Conservation (phyloP, 1,140 invertebrate genomes). For the Thrips palmi region DNA sequence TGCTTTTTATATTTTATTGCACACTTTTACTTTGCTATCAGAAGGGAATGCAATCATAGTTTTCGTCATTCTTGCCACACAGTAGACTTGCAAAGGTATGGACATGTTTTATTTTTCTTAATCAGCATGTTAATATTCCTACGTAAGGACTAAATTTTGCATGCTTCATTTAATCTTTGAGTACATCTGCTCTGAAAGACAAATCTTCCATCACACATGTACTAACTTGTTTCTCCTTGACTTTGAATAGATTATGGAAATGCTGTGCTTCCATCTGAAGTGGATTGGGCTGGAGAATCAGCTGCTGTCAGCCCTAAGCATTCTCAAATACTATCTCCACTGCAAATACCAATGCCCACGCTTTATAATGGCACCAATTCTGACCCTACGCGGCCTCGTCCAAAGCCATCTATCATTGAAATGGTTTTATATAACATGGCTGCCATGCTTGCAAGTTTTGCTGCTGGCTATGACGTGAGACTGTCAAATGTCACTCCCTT, state of each 20-base stretch:
- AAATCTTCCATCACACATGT: not conserved
- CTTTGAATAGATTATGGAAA: constrained; percentile 14
- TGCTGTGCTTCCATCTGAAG: constrained; percentile 17
- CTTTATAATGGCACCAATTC: constrained; percentile 43
- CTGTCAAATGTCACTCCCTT: constrained; percentile 67
- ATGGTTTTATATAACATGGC: constrained; percentile 77
- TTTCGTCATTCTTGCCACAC: too few relatives aligned
- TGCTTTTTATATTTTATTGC: constrained; percentile 18
- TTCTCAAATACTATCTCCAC: constrained; percentile 25
- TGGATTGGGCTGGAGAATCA: constrained; percentile 34
- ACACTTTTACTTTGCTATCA: constrained; percentile 19
- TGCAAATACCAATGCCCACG: constrained; percentile 53
- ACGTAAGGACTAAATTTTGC: too few relatives aligned
- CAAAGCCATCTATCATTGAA: constrained; percentile 57
- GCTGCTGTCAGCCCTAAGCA: constrained; percentile 26
- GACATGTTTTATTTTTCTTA: too few relatives aligned
- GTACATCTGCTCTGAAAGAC: too few relatives aligned
- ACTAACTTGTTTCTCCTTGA: constrained; percentile 1
- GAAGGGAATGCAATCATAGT: too few relatives aligned
- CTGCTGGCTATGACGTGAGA: constrained; percentile 76
- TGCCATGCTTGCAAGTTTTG: constrained; percentile 70
- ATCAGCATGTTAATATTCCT: too few relatives aligned
- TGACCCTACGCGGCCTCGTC: constrained; percentile 36
- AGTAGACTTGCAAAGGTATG: too few relatives aligned
- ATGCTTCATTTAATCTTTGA: too few relatives aligned